These are phyloP conservation scores for Varecia variegata DNA, from an alignment of 2,797 vertebrate species.

Conservation along the genomic window DNA sequence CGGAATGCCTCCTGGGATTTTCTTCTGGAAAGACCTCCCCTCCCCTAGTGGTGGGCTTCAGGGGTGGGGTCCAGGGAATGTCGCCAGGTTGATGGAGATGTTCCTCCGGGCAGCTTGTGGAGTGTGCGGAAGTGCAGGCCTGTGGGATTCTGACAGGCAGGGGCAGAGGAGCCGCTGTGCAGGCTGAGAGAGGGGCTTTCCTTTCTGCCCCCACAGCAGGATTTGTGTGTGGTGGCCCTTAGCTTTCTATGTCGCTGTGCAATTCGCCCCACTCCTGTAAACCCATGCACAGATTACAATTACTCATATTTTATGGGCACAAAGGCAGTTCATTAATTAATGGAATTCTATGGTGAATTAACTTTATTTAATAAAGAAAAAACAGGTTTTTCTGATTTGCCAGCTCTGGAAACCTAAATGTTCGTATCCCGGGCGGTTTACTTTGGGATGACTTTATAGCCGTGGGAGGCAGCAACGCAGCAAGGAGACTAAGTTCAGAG, in stretches of 20 bases:
- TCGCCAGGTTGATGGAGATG: neutral
- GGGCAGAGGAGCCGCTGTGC: rapidly evolving
- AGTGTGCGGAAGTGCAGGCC: neutral
- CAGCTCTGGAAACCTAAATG: neutral
- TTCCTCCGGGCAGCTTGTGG: neutral
- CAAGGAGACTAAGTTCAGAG: neutral
- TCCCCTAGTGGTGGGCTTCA: rapidly evolving
- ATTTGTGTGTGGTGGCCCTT: neutral
- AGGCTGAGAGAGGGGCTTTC: neutral
- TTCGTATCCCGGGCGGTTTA: neutral
- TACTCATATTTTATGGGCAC: neutral
- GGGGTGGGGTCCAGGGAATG: neutral
- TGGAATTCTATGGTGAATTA: neutral
- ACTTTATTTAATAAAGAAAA: neutral
- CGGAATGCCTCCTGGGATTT: too few species aligned
- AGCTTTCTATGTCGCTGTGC: neutral
- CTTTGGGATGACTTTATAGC: neutral
- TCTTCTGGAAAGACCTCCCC: neutral
- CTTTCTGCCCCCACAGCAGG: neutral
- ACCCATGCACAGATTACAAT: neutral
- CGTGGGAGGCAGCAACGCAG: neutral
- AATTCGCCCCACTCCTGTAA: neutral
- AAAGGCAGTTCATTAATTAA: neutral
- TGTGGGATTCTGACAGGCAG: neutral
- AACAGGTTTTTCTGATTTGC: neutral